phyloP scores from a whole-genome alignment of 1,140 invertebrate genomes.

The Piezodorus guildinii region DNA sequence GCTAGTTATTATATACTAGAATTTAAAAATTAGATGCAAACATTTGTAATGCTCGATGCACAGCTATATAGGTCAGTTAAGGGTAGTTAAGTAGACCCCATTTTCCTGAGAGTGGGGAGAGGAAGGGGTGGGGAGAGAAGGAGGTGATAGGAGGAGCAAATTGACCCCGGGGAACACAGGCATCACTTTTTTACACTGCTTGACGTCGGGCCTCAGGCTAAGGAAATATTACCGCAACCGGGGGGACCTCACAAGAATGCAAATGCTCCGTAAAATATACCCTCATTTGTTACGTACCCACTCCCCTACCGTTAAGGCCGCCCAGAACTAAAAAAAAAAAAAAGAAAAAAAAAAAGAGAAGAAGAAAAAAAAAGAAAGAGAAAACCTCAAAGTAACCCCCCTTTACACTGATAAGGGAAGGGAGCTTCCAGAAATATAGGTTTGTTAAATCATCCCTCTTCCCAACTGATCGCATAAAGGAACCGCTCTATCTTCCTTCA shows the following conservation, averaged over 20 bases:
- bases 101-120: too few relatives aligned
- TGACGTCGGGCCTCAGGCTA: slow-evolving; percentile 4
- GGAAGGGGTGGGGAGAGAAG: neutral
- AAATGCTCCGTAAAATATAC: slow-evolving; percentile 15
- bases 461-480: neutral
- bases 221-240: slow-evolving; percentile 5
- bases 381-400: slow-evolving; percentile 9
- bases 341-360: slow-evolving; percentile 10
- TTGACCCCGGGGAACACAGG: slow-evolving; percentile 7
- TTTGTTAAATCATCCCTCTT: slow-evolving; percentile 13
- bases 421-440: slow-evolving; percentile 10
- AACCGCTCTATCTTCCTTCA: too few relatives aligned
- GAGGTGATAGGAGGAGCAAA: slow-evolving; percentile 8
- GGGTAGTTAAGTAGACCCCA: too few relatives aligned
- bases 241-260: slow-evolving; percentile 9
- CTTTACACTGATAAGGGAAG: slow-evolving; percentile 6
- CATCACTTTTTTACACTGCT: slow-evolving; percentile 3
- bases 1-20: too few relatives aligned
- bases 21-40: too few relatives aligned
- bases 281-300: slow-evolving; percentile 14
- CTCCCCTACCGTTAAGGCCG: slow-evolving; percentile 2
- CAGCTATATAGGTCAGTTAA: too few relatives aligned
- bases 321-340: slow-evolving; percentile 12
- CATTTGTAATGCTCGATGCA: too few relatives aligned
- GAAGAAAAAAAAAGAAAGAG: slow-evolving; percentile 3